Evolutionary conservation across 1,140 invertebrate genomes (phyloP).

Genomic region (Tetranychus cinnabarinus): DNA sequence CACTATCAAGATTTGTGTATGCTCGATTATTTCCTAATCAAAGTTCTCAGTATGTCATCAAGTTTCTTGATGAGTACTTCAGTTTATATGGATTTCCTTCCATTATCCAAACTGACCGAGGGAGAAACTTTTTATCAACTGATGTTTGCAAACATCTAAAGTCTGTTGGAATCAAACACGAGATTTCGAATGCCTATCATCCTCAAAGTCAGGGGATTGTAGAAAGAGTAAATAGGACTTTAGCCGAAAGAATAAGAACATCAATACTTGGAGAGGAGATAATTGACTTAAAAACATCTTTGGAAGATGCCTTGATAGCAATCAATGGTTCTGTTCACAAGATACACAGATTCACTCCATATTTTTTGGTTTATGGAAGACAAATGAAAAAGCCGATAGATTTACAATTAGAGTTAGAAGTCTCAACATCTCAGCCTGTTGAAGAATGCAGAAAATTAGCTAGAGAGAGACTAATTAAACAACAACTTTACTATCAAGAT

Average conservation of each 20-base stretch:
- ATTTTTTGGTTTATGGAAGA: background rate
- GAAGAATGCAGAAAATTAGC: no score
- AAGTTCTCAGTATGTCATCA: background rate
- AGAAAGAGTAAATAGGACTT: conserved; percentile 2
- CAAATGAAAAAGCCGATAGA: no score
- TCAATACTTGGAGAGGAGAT: background rate
- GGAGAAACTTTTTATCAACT: no score
- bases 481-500: no score
- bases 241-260: background rate
- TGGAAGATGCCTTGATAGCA: background rate
- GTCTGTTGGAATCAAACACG: background rate
- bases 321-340: background rate
- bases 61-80: background rate
- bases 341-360: background rate
- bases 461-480: no score
- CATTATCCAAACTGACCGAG: no score
- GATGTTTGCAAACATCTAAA: background rate
- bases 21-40: background rate
- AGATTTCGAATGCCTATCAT: background rate
- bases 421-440: no score
- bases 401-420: no score
- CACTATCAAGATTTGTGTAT: background rate
- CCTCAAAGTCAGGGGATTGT: background rate
- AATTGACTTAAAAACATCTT: background rate
- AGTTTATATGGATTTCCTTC: background rate